Percentiles rank a stretch among this genome's conserved stretches.
phyloP scores from a whole-genome alignment of 2,888 invertebrate species.

The Hololepta plana region DNA sequence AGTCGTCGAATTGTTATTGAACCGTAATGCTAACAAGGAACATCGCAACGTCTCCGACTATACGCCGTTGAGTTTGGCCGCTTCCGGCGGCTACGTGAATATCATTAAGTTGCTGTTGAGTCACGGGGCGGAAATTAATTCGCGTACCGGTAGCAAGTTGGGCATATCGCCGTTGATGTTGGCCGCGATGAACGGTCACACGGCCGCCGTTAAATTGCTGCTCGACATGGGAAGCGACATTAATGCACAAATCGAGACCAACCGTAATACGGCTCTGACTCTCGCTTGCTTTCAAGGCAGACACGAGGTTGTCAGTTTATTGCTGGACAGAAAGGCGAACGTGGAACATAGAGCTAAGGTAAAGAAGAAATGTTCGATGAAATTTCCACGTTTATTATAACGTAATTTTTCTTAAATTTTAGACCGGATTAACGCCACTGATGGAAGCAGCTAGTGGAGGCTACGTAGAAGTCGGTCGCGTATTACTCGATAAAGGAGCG shows the following conservation, averaged over 20 bases:
- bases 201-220: constrained; percentile 82
- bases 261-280: constrained; percentile 94
- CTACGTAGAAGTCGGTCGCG: constrained; percentile 94
- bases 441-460: constrained; percentile 99
- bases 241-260: constrained; percentile 98
- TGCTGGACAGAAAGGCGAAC: constrained; percentile 92
- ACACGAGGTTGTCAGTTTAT: constrained; percentile 91
- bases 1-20: constrained; percentile 75
- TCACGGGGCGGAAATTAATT: constrained; percentile 97
- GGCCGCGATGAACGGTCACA: constrained; percentile 98
- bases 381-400: constrained; percentile 1
- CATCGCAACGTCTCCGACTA: constrained; percentile 98
- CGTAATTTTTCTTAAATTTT: constrained; percentile 12
- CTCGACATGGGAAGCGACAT: constrained; percentile 98
- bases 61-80: constrained; percentile 95
- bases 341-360: constrained; percentile 97
- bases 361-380: constrained; percentile 8
- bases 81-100: constrained; percentile 96
- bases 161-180: constrained; percentile 98
- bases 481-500: constrained; percentile 88
- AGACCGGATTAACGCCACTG: constrained; percentile 92
- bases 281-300: constrained; percentile 98
- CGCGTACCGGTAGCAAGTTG: constrained; percentile 87
- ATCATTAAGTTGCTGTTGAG: constrained; percentile 87
- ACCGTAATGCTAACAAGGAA: constrained; percentile 86